phyloP scores from a whole-genome alignment of 2,113 vertebrate genomes.

The Engystomops pustulosus region DNA sequence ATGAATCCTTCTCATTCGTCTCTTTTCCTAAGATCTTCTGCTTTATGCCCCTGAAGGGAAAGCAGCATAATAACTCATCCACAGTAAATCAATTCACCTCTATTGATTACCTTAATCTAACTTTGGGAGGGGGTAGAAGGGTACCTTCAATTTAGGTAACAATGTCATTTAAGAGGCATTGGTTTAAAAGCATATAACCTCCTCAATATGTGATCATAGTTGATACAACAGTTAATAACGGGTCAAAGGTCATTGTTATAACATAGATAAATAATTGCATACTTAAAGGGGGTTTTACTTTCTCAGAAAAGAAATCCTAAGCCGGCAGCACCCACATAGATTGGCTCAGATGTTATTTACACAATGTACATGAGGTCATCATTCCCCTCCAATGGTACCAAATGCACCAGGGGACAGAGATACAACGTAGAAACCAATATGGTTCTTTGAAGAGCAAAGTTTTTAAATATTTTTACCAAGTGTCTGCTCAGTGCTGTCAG shows the following conservation, averaged over 20 bases:
- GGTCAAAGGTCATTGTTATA: not conserved
- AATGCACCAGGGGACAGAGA: too few species aligned
- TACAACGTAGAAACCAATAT: too few species aligned
- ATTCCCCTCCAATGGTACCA: too few species aligned
- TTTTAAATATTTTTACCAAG: too few species aligned
- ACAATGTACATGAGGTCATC: too few species aligned
- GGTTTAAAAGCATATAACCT: not conserved
- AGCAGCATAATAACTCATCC: not conserved
- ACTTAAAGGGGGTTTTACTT: too few species aligned
- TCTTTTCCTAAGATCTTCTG: not conserved
- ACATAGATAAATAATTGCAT: too few species aligned
- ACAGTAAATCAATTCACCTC: not conserved
- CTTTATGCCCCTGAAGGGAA: not conserved
- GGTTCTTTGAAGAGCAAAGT: too few species aligned
- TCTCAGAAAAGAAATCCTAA: not conserved
- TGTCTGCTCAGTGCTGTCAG: too few species aligned
- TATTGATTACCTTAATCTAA: slow-evolving; percentile 14
- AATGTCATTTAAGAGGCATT: not conserved
- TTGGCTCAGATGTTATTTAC: too few species aligned
- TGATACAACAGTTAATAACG: not conserved
- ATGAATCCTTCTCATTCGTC: too few species aligned
- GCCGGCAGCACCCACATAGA: too few species aligned
- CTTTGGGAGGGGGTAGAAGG: not conserved
- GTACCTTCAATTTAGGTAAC: not conserved
- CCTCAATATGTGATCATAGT: not conserved